Percentiles rank a stretch among this genome's conserved stretches.
Evolutionary conservation across 2,113 vertebrate species (phyloP).

Genomic region (Vombatus ursinus): DNA sequence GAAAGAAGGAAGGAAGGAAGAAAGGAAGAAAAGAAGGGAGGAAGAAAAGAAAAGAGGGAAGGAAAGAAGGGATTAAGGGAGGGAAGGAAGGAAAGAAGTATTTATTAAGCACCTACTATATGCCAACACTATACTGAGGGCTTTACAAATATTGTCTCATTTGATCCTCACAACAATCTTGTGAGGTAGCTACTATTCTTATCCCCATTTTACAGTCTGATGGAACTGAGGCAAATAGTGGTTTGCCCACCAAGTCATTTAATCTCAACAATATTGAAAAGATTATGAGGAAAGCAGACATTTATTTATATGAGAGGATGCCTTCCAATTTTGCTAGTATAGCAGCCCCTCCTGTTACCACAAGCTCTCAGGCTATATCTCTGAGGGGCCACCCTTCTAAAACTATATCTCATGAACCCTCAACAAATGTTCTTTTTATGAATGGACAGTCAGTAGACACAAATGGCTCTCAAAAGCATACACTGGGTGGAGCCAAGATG

Average conservation of each 20-base stretch:
- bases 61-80: too few species aligned
- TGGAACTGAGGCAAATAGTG: neutral
- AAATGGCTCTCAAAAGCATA: neutral
- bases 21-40: neutral
- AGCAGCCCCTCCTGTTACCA: neutral
- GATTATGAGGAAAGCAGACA: neutral
- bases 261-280: neutral
- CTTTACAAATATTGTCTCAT: neutral
- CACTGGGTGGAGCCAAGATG: too few species aligned
- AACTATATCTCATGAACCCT: neutral
- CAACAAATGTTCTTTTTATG: neutral
- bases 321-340: neutral
- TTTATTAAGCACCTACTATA: neutral
- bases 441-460: neutral
- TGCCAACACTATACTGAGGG: too few species aligned
- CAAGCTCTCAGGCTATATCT: neutral
- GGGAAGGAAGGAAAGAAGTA: too few species aligned
- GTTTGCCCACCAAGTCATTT: neutral
- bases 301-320: neutral
- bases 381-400: neutral
- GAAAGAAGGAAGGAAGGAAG: neutral
- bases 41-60: too few species aligned
- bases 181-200: neutral
- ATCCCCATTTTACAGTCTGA: neutral
- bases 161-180: neutral